Evolutionary conservation across 2,797 vertebrate species (phyloP).

Genomic region (Fundulus diaphanus): DNA sequence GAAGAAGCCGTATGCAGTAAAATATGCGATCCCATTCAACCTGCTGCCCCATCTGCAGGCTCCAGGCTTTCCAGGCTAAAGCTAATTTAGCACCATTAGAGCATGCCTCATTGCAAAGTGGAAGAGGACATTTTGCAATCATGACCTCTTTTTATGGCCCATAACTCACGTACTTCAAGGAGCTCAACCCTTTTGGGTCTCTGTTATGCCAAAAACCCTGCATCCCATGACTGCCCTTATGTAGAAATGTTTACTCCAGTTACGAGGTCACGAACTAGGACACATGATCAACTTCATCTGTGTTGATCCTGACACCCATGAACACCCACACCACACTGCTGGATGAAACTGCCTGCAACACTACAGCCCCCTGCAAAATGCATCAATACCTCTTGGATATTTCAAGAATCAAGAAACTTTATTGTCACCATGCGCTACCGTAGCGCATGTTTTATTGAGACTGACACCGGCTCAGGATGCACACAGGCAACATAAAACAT

Average conservation of each 20-base stretch:
- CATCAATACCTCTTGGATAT: too few species aligned
- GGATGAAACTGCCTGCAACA: neutral
- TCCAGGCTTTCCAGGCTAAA: neutral
- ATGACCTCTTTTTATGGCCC: neutral
- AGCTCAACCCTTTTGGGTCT: neutral
- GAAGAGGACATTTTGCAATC: neutral
- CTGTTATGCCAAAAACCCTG: neutral
- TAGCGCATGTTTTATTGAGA: too few species aligned
- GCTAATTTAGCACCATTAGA: neutral
- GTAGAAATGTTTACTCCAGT: constrained; percentile 18
- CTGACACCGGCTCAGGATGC: too few species aligned
- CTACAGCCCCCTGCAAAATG: too few species aligned
- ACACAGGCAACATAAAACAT: too few species aligned
- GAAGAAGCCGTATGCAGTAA: neutral
- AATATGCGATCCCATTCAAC: neutral
- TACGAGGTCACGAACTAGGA: constrained; percentile 1
- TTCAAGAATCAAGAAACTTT: too few species aligned
- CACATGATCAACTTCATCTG: neutral
- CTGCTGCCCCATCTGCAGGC: neutral
- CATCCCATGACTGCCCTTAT: constrained; percentile 1
- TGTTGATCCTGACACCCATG: too few species aligned
- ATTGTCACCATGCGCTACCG: too few species aligned
- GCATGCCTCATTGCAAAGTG: neutral
- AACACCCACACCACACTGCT: too few species aligned
- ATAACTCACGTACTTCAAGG: neutral